Evolutionary conservation across 2,888 invertebrate genomes (phyloP), one percentile per base, ranked within the genome.

Genomic region (Lamellibrachia columna): DNA sequence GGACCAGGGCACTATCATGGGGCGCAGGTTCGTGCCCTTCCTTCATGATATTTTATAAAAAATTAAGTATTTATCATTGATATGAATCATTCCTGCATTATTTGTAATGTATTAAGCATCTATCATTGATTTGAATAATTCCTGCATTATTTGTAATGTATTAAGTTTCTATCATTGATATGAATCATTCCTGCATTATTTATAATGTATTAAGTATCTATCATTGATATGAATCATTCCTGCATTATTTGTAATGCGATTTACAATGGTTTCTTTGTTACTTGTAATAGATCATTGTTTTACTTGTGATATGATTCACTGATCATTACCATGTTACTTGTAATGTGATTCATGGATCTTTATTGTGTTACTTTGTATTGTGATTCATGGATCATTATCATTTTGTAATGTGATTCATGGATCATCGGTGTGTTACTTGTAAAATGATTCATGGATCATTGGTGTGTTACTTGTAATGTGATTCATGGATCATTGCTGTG

Each of bases 1-100:
- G n/a, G 95, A 96, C 94, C 94, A 94, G 90, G 94, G 91, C 15
- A 52, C 15, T 3, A 28, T n/a, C n/a, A 3, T n/a, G n/a, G 75
- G 75, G 75, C 75, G 75, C 22, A 75, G 75, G 75, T 75, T n/a
- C 4, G 75, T 75, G 22, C 22, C 75, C 75, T 75, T 75, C 22
- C 75, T 75, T 75, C 75, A 75, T 22, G 22, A 75, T 75, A 22
- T n/a, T 75, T 75, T 75, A 15, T 22, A 7, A 55, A 55, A 55
- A 7, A 55, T 90, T 90, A 90, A 90, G 15, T n/a, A 15, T 91
- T 3, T 15, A 52, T 55, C 40, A 15, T 92, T 92, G n/a, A 92
- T 28, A 60, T 15, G 28, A 75, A 53, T 91, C 15, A 9, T 52
- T 90, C 11, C 52, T n/a, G 52, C 15, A 11, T 52, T 53, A 53